Base-by-base conservation (phyloP, 2,888 invertebrate genomes). In the Anagyrus pseudococci region DNA sequence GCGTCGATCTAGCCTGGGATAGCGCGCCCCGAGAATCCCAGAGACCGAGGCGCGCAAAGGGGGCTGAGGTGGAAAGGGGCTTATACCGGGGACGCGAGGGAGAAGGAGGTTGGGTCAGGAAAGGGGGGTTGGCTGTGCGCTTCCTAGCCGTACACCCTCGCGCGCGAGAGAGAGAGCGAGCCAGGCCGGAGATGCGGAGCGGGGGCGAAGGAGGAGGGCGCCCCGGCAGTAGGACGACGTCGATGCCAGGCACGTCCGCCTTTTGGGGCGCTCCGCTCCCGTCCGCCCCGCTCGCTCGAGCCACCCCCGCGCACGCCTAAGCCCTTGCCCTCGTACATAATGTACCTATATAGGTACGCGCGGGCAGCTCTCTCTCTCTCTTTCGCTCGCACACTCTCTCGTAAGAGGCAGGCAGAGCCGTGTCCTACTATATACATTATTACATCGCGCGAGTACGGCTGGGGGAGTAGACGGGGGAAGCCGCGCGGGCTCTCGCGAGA, bases 121-220 rank as follows among this genome's bases (percentile, higher is more conserved):
- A n/a, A n/a, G n/a, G n/a, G n/a, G n/a, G n/a, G n/a, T n/a, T 4
- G 6, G 49, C 33, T 33, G 61, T 62, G 62, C 20, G 23, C 20
- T 13, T 8, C 8, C 17, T 8, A 22, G 44, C 20, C 44, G n/a
- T n/a, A n/a, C n/a, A 19, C 19, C 44, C 44, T 19, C 20, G 44
- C 19, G 44, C 25, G 29, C 26, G 49, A 17, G 29, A 8, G 29
- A 8, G 29, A 26, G 15, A n/a, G 41, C 4, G 8, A n/a, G 41
- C 7, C n/a, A n/a, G n/a, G 81, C 83, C 83, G 83, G 82, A 83
- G 82, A 83, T 26, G 37, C 13, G 41, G 20, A 26, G 15, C 52
- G 22, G 44, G 49, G 29, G 47, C 2, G 46, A 44, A 33, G 19
- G 59, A 22, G 41, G 25, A 10, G 15, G 17, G 26, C 25, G 46